Percentiles rank a stretch among this genome's conserved stretches.
Evolutionary conservation across 2,888 invertebrate genomes (phyloP).

Genomic region (Metallyticus violacea): DNA sequence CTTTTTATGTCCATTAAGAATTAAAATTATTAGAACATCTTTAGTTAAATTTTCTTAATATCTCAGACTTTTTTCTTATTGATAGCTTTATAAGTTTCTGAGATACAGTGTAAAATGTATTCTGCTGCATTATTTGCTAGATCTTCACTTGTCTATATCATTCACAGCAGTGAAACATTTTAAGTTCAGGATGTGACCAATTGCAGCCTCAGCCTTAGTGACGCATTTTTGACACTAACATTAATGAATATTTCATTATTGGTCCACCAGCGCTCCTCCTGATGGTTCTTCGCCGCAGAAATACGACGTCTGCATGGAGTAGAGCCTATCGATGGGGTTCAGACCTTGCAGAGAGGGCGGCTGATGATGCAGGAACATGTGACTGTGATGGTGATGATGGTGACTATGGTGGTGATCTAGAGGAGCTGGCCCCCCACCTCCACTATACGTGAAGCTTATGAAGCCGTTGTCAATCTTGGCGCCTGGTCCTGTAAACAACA

Average conservation of each 20-base stretch:
- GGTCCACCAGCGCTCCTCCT: slow-evolving; percentile 22
- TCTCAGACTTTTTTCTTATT: too few species aligned
- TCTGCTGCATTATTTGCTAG: too few species aligned
- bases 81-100: too few species aligned
- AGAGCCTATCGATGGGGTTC: slow-evolving; percentile 57
- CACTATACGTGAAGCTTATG: slow-evolving; percentile 39
- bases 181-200: too few species aligned
- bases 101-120: too few species aligned
- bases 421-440: not conserved
- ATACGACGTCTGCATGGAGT: slow-evolving; percentile 64
- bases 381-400: slow-evolving; percentile 43
- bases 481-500: slow-evolving; percentile 23
- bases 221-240: not conserved
- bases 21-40: too few species aligned
- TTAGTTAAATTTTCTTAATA: too few species aligned
- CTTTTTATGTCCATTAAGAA: too few species aligned
- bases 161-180: too few species aligned
- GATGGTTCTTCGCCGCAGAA: slow-evolving; percentile 55
- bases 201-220: too few species aligned
- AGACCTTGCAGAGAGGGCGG: slow-evolving; percentile 22
- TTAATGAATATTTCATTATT: not conserved
- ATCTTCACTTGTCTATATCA: too few species aligned
- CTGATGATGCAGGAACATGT: slow-evolving; percentile 23
- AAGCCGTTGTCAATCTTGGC: slow-evolving; percentile 42
- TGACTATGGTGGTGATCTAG: slow-evolving; percentile 20